Base-by-base conservation (phyloP, 2,888 invertebrate species). In the Aelia acuminata region DNA sequence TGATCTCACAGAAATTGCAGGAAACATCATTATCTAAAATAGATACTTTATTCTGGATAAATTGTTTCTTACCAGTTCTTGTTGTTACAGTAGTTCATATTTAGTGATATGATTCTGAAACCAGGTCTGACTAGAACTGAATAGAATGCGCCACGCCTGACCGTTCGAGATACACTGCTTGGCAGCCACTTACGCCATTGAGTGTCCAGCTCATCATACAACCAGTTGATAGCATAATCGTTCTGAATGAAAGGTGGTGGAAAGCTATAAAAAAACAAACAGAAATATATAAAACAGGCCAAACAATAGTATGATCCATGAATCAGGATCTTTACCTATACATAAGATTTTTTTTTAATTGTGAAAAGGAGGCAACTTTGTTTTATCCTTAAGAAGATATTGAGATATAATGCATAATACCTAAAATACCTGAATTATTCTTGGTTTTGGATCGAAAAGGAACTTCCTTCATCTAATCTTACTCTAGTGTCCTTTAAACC, bases 81-180 rank as follows among this genome's bases (percentile, higher is more conserved):
- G 91, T 97, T 97, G 92, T 98, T 98, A 92, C 98, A 98, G 93
- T 97, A 98, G 93, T 98, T 98, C 96, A 97, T 98, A 92, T 98
- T 98, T n/a, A 98, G 94, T 0, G 98, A 98, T 90, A 98, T 96
- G 88, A 98, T 95, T 89, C 98, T 94, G 92, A 98, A 97, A 31
- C 98, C 98, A 0, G 97, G 97, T 57, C 97, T 94, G 13, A 98
- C 96, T 84, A 97, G 94, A 2, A 97, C 97, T 5, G 98, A 97
- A 93, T 98, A 99, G 93, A 97, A 98, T 53, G 97, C 97, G 0
- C 97, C 97, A 84, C 97, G 94, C 3, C 97, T 94, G 2, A 98
- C 96, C 0, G 98, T 98, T 90, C 96, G 96, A 5, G 96, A 96
- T 0, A 97, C 97, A 22, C 97, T 96, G 7, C 96, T 95, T 0